These are phyloP conservation scores for Girardinus metallicus DNA, from an alignment of 2,797 vertebrate species.

Conservation along the genomic window DNA sequence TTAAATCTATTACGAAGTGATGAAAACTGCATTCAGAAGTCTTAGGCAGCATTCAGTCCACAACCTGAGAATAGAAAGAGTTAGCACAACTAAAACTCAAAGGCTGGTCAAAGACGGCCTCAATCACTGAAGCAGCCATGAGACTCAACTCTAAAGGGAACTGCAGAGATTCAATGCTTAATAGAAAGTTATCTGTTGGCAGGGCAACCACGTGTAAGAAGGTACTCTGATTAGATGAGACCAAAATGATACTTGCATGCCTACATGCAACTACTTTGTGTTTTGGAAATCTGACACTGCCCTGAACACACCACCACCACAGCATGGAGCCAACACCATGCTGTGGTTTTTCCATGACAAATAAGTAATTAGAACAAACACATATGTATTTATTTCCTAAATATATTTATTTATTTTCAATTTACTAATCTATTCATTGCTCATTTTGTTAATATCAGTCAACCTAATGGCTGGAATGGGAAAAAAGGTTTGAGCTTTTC, in stretches of 20 bases:
- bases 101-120: no score
- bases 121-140: background rate
- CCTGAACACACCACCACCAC: background rate
- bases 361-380: background rate
- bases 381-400: no score
- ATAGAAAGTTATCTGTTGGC: background rate
- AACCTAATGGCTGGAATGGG: background rate
- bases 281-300: background rate
- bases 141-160: background rate
- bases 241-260: background rate
- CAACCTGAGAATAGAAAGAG: background rate
- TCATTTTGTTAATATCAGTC: background rate
- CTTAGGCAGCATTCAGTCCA: background rate
- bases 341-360: background rate
- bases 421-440: background rate
- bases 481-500: constrained; percentile 25
- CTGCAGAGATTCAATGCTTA: background rate
- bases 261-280: background rate
- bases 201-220: background rate
- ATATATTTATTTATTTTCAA: background rate
- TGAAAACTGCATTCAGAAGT: background rate
- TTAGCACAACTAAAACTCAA: background rate
- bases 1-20: background rate
- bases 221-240: background rate
- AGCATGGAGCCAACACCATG: background rate